A percentile compares a stretch with the other conserved stretches of the same genome.
phyloP scores from a whole-genome alignment of 2,888 invertebrate genomes.

The Melanchra persicariae region DNA sequence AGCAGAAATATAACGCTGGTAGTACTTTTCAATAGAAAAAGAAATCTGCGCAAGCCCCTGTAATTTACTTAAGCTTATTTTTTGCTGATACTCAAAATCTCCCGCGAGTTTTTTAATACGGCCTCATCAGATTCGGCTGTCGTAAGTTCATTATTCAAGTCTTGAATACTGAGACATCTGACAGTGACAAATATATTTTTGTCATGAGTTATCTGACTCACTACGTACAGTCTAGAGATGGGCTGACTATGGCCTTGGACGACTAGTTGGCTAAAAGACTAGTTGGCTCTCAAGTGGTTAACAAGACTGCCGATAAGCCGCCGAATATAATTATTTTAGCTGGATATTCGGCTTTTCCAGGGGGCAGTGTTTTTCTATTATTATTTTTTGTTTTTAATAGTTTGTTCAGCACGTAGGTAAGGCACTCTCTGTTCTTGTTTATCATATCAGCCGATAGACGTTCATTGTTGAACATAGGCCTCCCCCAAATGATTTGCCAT shows the following conservation, averaged over 20 bases:
- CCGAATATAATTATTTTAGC: not conserved
- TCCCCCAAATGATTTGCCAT: no score
- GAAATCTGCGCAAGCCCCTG: not conserved
- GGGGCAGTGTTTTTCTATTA: fast-evolving
- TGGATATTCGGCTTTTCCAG: not conserved
- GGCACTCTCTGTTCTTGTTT: no score
- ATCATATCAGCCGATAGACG: no score
- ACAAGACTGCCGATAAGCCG: not conserved
- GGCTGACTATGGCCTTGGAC: not conserved
- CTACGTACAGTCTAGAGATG: not conserved
- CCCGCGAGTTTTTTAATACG: constrained; percentile 39
- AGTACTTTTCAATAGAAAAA: not conserved
- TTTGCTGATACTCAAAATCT: constrained; percentile 24
- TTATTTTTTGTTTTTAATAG: not conserved
- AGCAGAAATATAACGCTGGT: not conserved
- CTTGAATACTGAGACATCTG: constrained; percentile 67
- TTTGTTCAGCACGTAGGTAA: no score
- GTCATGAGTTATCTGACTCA: constrained; percentile 35
- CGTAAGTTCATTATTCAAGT: constrained; percentile 73
- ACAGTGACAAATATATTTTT: constrained; percentile 75
- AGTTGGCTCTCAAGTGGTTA: not conserved
- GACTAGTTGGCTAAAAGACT: not conserved
- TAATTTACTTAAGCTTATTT: constrained; percentile 26
- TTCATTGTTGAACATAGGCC: no score
- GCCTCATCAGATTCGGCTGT: constrained; percentile 42